Conservation (phyloP, 2,797 vertebrate species). For the Chaetophractus vellerosus region DNA sequence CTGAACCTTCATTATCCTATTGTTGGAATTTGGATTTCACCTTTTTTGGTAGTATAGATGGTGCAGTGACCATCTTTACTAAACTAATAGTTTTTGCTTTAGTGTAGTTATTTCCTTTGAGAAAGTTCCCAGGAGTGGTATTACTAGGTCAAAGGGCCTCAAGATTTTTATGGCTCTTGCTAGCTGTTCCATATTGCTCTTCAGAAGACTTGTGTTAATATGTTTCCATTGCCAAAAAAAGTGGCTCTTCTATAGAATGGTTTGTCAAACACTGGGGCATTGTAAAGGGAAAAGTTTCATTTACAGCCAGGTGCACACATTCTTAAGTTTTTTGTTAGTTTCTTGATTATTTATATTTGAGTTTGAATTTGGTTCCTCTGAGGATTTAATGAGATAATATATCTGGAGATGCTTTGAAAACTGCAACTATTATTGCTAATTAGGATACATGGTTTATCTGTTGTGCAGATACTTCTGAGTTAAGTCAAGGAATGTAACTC, state of each 20-base stretch:
- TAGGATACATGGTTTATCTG: not conserved
- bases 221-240: slow-evolving; percentile 18
- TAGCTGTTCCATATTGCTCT: not conserved
- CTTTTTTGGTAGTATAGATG: not conserved
- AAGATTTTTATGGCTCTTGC: slow-evolving; percentile 58
- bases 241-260: not conserved
- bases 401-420: not conserved
- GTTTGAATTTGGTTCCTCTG: slow-evolving; percentile 34
- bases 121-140: slow-evolving; percentile 72
- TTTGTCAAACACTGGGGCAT: slow-evolving; percentile 20
- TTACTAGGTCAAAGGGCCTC: slow-evolving; percentile 76
- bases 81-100: slow-evolving; percentile 64
- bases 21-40: slow-evolving; percentile 43
- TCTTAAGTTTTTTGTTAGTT: slow-evolving; percentile 42
- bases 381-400: not conserved
- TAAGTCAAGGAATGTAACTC: not conserved
- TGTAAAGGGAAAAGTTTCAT: slow-evolving; percentile 34
- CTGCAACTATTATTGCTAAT: not conserved
- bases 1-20: not conserved
- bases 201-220: not conserved
- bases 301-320: not conserved
- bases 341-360: slow-evolving; percentile 43
- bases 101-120: slow-evolving; percentile 63
- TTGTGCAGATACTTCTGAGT: not conserved
- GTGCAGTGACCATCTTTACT: slow-evolving; percentile 40